Base-by-base conservation (phyloP, 1,140 invertebrate genomes). In the Oryctes rhinoceros region DNA sequence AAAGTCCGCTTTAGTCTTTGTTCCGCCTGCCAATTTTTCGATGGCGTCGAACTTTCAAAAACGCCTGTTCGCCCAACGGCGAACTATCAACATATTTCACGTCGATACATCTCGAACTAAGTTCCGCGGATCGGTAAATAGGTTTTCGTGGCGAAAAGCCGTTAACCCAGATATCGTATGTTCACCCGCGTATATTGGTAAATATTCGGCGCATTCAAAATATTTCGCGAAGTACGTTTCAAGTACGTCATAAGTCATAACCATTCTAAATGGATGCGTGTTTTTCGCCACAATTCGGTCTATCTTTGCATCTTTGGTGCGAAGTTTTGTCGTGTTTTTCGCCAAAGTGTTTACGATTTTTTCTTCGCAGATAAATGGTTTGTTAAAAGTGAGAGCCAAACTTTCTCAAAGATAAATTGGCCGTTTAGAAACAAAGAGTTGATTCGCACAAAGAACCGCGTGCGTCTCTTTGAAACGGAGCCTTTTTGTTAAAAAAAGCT, bases 41-140 rank as follows among this genome's bases (percentile, higher is more conserved):
- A 71, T 71, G 65, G 65, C 65, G 20, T 30, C 35, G 65, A 71
- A 71, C 65, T 71, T 71, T 35, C 65, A 71, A 71, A 71, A 71
- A 71, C 18, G 15, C n/a, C 18, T 9, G 11, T 35, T 10, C 11
- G 24, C 18, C 35, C 5, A 9, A 20, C 65, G 24, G 11, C 35
- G 24, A 30, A 71, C 15, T 59, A 7, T 59, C 53, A 13, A 7
- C 53, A 53, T n/a, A n/a, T 59, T n/a, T 59, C 5, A 18, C 15
- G 53, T n/a, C 15, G 15, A 13, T 18, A 59, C 53, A 59, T 59
- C 53, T 59, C 3, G 53, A 18, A 44, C 9, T 44, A 59, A 18
- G 15, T 7, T n/a, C 5, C 7, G 6, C 18, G 53, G 15, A 59
- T n/a, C 15, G 20, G 9, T 3, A 71, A 15, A 24, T 71, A 35